Evolutionary conservation across 2,113 vertebrate genomes (phyloP), one percentile per base, ranked within the genome.

Genomic region (Ophiodon elongatus): DNA sequence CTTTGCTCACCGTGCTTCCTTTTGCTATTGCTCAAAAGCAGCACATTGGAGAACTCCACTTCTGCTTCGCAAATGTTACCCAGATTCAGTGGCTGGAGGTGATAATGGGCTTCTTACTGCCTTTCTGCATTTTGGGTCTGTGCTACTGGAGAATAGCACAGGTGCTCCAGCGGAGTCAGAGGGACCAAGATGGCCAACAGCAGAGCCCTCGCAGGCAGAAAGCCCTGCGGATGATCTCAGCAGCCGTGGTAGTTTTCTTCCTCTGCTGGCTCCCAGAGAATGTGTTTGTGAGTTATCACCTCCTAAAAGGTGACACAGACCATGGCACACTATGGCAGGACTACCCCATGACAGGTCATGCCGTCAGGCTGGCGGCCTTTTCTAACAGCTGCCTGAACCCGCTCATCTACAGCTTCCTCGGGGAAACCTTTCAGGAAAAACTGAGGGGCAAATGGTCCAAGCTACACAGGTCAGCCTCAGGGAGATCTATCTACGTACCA

Each of bases 41-140:
- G 59, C 97, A 97, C 71, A 90, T 95, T 0, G 96, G 96, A 50
- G 97, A 97, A 37, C 91, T 93, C 31, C 94, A 96, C 87, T 97
- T 97, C 76, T 99, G 98, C 90, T 98, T 98, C 10, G 97, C 97
- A 0, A 96, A 97, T 1, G 95, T 97, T 39, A 94, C 92, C 17
- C 97, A 97, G 91, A 96, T 98, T 62, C 97, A 97, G 93, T 99
- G 98, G 98, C 92, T 99, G 59, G 97, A 98, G 93, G 96, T 98
- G 84, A 97, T 94, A 10, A 71, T 98, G 79, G 97, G 98, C 8
- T 99, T 99, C 67, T 82, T 97, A 59, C 79, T 97, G 74, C 98
- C 97, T 6, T 97, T 99, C 21, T 97, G 96, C 47, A 85, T 98
- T 92, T 96, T 99, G 1, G 97, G 96, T 0, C 91, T 97, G 33